Evolutionary conservation across 2,797 vertebrate species (phyloP), one percentile per base, ranked within the genome.

Genomic region (Manis javanica): DNA sequence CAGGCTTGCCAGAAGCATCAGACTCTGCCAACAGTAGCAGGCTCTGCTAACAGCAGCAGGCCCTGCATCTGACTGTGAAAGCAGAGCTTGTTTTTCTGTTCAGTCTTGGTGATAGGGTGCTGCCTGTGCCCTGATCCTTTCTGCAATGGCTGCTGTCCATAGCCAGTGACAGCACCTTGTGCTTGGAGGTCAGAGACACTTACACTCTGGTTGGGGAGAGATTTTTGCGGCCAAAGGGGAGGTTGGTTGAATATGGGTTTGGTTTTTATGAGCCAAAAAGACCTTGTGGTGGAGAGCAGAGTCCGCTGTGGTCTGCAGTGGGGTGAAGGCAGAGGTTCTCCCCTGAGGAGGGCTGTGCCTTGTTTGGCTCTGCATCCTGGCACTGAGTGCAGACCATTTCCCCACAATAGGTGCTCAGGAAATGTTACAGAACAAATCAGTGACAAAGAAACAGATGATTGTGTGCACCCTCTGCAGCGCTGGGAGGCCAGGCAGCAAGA

Each of bases 261-360:
- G 87, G 49, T 87, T 96, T 91, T 77, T 71, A 86, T 86, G 66
- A 88, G 57, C 26, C 13, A 66, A 71, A 71, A 90, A 63, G 71
- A 39, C 39, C 49, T 77, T 19, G 55, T 7, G 10, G 34, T 23
- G 37, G 77, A n/a, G 57, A 57, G 57, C 81, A 37, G 77, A 55
- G 8, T n/a, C 39, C 3, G 68, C 7, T 3, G 7, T 7, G 55
- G 61, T 61, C 77, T 34, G 61, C 2, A 16, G 74, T 90, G 4
- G 51, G 82, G 61, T 29, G 55, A 46, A 23, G 63, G 71, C 79
- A n/a, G 68, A 23, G 78, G 55, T 19, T 74, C 37, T 42, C 68
- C 5, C 0, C 1, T 3, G 51, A 69, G 26, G 37, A 71, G 15
- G 34, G 12, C 42, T 8, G 0, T 0, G 31, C 69, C 46, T 87